Percentiles rank a stretch among this genome's conserved stretches.
Conservation (phyloP, 2,888 invertebrate genomes). For the Lymantria monacha region DNA sequence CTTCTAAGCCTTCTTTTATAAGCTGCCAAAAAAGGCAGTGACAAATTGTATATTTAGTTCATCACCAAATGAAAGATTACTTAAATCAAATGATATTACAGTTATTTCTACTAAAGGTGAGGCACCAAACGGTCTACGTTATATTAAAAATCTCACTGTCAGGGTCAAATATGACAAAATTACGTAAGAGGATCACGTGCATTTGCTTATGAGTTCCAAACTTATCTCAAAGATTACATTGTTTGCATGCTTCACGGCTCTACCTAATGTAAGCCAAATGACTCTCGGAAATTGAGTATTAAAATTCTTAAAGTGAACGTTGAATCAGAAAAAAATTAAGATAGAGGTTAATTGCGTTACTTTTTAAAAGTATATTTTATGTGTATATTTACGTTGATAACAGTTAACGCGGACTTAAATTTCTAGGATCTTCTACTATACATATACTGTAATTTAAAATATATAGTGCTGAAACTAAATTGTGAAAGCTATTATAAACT, state of each 20-base stretch:
- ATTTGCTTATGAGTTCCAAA: constrained; percentile 35
- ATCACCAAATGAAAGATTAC: too few species aligned
- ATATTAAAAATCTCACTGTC: constrained; percentile 17
- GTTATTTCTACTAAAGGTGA: not conserved
- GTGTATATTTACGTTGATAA: not conserved
- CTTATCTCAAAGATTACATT: constrained; percentile 66
- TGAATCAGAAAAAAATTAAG: constrained; percentile 4
- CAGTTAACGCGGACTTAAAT: not conserved
- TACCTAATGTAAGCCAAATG: constrained; percentile 53
- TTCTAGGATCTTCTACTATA: too few species aligned
- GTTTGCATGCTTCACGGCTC: constrained; percentile 53
- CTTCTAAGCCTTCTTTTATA: too few species aligned
- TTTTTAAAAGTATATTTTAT: not conserved
- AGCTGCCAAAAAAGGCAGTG: too few species aligned
- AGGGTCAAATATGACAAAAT: constrained; percentile 40
- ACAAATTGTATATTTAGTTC: too few species aligned
- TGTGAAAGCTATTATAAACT: too few species aligned
- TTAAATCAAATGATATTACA: too few species aligned
- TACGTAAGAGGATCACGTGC: constrained; percentile 49
- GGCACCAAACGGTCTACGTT: not conserved
- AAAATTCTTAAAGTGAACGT: constrained; percentile 21
- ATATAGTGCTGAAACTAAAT: too few species aligned
- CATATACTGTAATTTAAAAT: too few species aligned
- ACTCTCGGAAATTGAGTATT: constrained; percentile 35
- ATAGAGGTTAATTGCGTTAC: not conserved